Conservation (phyloP, 2,888 invertebrate genomes). For the Acrocyrtus sp. region DNA sequence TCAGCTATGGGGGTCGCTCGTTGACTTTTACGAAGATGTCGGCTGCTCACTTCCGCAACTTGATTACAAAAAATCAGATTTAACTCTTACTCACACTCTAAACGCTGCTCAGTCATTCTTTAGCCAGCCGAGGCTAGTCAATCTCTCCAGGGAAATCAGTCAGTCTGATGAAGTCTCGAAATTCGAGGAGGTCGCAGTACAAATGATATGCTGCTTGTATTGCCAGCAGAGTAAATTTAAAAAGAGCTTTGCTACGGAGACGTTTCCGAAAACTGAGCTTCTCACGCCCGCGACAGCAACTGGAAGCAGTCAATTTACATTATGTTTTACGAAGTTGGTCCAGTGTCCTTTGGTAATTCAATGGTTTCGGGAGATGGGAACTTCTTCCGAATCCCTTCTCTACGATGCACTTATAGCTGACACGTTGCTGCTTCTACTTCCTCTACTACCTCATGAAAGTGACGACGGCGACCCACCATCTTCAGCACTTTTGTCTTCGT, state of each 20-base stretch:
- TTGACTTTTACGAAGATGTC: conserved; percentile 30
- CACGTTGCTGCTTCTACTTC: conserved; percentile 42
- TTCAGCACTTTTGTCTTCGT: neutral
- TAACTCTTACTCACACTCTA: conserved; percentile 36
- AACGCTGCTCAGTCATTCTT: conserved; percentile 33
- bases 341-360: conserved; percentile 38
- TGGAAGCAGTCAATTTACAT: neutral
- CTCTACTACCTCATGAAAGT: conserved; percentile 25
- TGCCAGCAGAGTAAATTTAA: conserved; percentile 11
- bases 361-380: conserved; percentile 47
- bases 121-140: conserved; percentile 46
- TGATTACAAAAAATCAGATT: conserved; percentile 38
- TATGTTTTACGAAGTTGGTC: conserved; percentile 36
- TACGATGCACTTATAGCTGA: conserved; percentile 53
- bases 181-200: conserved; percentile 16
- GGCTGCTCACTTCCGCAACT: conserved; percentile 22
- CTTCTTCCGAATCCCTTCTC: conserved; percentile 14
- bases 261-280: conserved; percentile 3
- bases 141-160: conserved; percentile 25
- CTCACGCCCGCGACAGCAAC: neutral
- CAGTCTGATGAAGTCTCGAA: neutral
- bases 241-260: too few species aligned
- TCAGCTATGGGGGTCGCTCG: conserved; percentile 19
- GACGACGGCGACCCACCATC: too few species aligned
- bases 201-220: conserved; percentile 18